Evolutionary conservation across 2,888 invertebrate genomes (phyloP), one percentile per base, ranked within the genome.

Genomic region (Lampropteryx suffumata): DNA sequence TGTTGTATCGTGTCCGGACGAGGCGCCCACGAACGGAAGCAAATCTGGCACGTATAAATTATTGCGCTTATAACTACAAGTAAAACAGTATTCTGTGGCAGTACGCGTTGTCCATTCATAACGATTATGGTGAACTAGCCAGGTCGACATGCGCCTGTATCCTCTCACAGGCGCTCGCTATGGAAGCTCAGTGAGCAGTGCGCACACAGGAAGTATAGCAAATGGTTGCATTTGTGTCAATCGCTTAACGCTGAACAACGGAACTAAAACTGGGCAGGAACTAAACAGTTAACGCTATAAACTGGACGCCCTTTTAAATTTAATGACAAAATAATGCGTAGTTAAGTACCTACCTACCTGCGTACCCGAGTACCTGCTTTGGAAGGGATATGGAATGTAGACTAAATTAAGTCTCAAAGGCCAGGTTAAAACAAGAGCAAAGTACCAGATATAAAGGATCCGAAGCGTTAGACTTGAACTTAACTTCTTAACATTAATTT

Each of bases 141-240:
- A 74, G 73, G 70, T 66, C 74, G 24, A 24, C 24, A 24, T 24
- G 24, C 24, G 5, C 24, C 64, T 69, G 66, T 69, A 72, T 72
- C 68, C 75, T 79, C 79, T 77, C 76, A 78, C 17, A 3, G 4
- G 24, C 24, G 24, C 73, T 24, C 24, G 10, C 35, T 69, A 67
- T 61, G 52, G 45, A 35, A 4, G 7, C 6, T 7, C 7, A 24
- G 5, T 24, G 7, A 6, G 24, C 24, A 24, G 24, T 42, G 60
- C 69, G 69, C 75, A 66, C 72, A 78, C 84, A 86, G 88, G 88
- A 89, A 88, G n/a, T n/a, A n/a, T n/a, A n/a, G 76, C 71, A 79
- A 86, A 87, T 85, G 73, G 77, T 64, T 67, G 70, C 71, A 64
- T 61, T 67, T 67, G 69, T 69, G 70, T 69, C 60, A 67, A 65